Percentiles rank a stretch among this genome's conserved stretches.
These are phyloP conservation scores for Puffinus mauretanicus DNA, from an alignment of 2,113 vertebrate genomes.

Conservation along the genomic window DNA sequence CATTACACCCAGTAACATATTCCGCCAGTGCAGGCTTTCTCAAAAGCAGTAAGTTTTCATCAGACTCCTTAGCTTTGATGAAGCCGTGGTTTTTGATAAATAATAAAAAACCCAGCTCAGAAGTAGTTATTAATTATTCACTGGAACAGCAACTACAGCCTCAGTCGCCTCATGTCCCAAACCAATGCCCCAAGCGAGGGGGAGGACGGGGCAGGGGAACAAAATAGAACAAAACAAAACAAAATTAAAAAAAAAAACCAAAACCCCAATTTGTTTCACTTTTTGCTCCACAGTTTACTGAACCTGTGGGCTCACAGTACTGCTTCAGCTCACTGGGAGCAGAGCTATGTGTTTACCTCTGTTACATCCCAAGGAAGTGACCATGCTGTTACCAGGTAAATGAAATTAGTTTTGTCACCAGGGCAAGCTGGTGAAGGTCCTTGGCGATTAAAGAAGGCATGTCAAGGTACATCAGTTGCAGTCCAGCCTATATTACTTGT, in stretches of 20 bases:
- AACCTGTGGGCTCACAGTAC: neutral
- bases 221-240: neutral
- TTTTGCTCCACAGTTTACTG: neutral
- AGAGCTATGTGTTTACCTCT: neutral
- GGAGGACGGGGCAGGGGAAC: fast-evolving
- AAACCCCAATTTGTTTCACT: neutral
- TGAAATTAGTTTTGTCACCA: neutral
- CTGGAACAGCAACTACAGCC: neutral
- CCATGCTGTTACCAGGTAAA: neutral
- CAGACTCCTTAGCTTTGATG: neutral
- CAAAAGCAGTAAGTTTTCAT: neutral
- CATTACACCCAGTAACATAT: neutral
- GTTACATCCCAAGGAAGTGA: neutral
- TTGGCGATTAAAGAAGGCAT: neutral
- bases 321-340: neutral
- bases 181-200: neutral
- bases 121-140: neutral
- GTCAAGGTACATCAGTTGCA: neutral
- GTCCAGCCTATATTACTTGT: neutral
- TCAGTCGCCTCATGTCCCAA: neutral
- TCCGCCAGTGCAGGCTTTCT: neutral
- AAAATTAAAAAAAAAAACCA: too few species aligned
- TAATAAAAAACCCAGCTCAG: neutral
- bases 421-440: neutral
- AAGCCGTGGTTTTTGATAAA: neutral